A percentile compares a stretch with the other conserved stretches of the same genome.
Conservation (phyloP, 2,888 invertebrate genomes). For the Ennomos erosarius region DNA sequence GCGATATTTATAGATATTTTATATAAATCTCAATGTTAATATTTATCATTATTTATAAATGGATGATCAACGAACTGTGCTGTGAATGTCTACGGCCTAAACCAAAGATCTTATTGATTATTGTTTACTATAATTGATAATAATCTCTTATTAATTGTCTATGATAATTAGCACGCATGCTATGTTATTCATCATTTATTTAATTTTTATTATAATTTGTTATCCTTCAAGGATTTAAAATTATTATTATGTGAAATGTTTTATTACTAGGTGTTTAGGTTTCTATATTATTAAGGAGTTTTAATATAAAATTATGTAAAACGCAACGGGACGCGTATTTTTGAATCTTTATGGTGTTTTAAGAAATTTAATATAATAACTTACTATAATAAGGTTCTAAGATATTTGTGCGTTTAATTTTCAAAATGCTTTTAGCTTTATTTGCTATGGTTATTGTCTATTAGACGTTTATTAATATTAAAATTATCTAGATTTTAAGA, state of each 20-base stretch:
- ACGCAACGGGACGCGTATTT: constrained; percentile 61
- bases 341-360: constrained; percentile 66
- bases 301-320: constrained; percentile 43
- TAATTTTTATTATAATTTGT: constrained; percentile 40
- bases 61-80: constrained; percentile 17
- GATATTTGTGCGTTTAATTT: constrained; percentile 36
- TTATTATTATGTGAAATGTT: constrained; percentile 27
- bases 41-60: constrained; percentile 5
- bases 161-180: background rate
- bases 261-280: constrained; percentile 28
- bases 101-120: constrained; percentile 27
- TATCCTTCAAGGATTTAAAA: constrained; percentile 58
- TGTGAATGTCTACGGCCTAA: constrained; percentile 34
- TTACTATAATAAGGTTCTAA: constrained; percentile 34
- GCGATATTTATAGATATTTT: constrained; percentile 5
- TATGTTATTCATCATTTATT: constrained; percentile 34
- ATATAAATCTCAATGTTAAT: constrained; percentile 8
- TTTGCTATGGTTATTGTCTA: constrained; percentile 19
- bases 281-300: constrained; percentile 36
- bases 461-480: constrained; percentile 17
- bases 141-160: no score
- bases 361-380: constrained; percentile 32
- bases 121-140: background rate
- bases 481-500: constrained; percentile 22
- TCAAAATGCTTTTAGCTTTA: constrained; percentile 48